phyloP scores from a whole-genome alignment of 1,140 invertebrate genomes.

The Diorhabda carinulata region DNA sequence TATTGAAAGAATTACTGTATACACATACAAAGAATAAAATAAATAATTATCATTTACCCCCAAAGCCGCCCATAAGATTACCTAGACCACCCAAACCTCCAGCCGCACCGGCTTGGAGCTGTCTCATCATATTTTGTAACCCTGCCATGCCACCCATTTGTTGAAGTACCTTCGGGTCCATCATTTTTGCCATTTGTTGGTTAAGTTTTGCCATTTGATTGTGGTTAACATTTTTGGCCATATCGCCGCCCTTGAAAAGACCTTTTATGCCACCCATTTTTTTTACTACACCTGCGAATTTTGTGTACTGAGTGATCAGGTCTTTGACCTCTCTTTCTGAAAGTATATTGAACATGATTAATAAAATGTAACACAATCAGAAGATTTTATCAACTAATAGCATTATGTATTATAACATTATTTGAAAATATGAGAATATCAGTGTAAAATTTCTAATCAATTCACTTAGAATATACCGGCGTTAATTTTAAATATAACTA shows the following conservation, averaged over 20 bases:
- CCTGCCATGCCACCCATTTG: constrained; percentile 91
- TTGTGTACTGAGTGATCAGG: constrained; percentile 96
- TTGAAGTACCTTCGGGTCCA: constrained; percentile 96
- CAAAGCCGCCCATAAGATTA: constrained; percentile 74
- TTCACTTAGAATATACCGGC: too few relatives aligned
- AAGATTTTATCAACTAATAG: too few relatives aligned
- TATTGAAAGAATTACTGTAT: too few relatives aligned
- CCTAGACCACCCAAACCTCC: constrained; percentile 66
- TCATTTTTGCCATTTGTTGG: constrained; percentile 99
- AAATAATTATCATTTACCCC: constrained; percentile 45
- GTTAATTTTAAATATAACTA: too few relatives aligned
- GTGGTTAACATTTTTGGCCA: constrained; percentile 98
- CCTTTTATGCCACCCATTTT: constrained; percentile 99
- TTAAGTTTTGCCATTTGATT: constrained; percentile 98
- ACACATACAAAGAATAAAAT: background rate
- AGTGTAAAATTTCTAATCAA: too few relatives aligned
- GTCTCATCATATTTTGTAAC: constrained; percentile 96
- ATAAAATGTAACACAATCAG: too few relatives aligned
- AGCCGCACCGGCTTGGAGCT: constrained; percentile 86
- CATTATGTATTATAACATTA: background rate
- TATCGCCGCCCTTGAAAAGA: constrained; percentile 96
- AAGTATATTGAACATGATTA: background rate
- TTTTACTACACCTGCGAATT: constrained; percentile 99
- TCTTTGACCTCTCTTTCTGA: constrained; percentile 94
- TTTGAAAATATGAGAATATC: background rate